phyloP scores from a whole-genome alignment of 2,113 vertebrate genomes.

The Dissostichus mawsoni region DNA sequence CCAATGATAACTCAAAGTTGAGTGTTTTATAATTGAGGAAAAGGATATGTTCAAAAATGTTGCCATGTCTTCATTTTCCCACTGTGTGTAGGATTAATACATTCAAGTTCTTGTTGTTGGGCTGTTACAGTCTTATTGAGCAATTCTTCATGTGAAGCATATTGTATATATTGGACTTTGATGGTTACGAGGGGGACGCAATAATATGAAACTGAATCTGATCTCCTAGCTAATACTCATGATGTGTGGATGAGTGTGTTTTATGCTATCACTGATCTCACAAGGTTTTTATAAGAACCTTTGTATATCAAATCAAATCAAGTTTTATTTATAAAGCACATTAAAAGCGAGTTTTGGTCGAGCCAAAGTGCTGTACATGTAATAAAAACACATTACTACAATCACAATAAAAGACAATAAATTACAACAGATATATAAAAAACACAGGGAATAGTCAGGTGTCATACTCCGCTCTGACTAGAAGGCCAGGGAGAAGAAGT shows the following conservation, averaged over 20 bases:
- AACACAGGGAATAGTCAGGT: too few species aligned
- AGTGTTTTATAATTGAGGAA: conserved; percentile 1
- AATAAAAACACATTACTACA: too few species aligned
- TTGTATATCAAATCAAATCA: not conserved
- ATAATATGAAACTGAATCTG: not conserved
- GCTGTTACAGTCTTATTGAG: not conserved
- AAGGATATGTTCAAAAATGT: not conserved
- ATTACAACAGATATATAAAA: too few species aligned
- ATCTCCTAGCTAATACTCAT: not conserved
- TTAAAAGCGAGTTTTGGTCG: too few species aligned
- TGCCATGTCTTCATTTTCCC: not conserved
- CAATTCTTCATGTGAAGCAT: not conserved
- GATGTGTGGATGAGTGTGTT: not conserved
- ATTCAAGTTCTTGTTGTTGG: not conserved
- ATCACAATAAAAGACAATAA: too few species aligned
- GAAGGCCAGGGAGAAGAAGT: too few species aligned
- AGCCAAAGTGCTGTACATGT: too few species aligned
- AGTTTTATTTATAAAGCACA: too few species aligned
- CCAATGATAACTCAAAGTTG: not conserved
- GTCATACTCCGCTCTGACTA: too few species aligned
- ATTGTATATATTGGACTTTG: not conserved
- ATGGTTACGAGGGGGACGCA: not conserved
- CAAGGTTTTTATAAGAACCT: not conserved
- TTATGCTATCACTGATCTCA: not conserved
- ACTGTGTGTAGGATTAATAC: not conserved